Evolutionary conservation across 2,113 vertebrate species (phyloP), one percentile per base, ranked within the genome.

Genomic region (Tauraco erythrolophus): DNA sequence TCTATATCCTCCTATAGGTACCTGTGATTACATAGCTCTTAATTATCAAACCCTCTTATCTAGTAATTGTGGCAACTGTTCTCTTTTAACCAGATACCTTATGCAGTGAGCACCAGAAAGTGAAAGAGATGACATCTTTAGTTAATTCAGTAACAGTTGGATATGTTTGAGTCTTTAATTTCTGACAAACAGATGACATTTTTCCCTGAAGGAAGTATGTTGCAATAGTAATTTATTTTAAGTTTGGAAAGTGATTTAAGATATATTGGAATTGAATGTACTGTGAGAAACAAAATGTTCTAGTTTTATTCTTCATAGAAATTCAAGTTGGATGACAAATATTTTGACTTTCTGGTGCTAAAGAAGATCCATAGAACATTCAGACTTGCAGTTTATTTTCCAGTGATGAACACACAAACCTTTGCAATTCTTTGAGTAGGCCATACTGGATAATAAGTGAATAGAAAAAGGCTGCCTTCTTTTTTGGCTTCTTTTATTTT

Each of bases 211-310:
- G 14, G 4, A 37, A 41, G 9, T n/a, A 35, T 21, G 50, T 7
- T 76, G 11, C 15, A 62, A 71, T 35, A 71, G 16, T 15, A 79
- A 54, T 31, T 35, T 31, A 46, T 70, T 81, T 88, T 75, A 45
- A 14, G 4, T 70, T 79, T 45, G 37, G 19, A 54, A 83, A 66
- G 24, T 23, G 4, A 60, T 79, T 61, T 70, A 74, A 85, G 30
- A 45, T 66, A 21, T 3, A 35, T 6, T 23, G 15, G 9, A 92
- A 65, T 57, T 61, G 57, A 84, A 78, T 27, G 14, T 17, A 75
- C 10, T 39, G 7, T 13, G 15, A 45, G 23, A 0, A 46, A 60
- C 58, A 56, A 64, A 64, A 22, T 0, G 0, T 56, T 77, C 8
- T 10, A 27, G 2, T 30, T 70, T 6, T 43, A 48, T 65, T 72